Base-by-base conservation (phyloP, 2,113 vertebrate genomes). In the Paramisgurnus dabryanus region DNA sequence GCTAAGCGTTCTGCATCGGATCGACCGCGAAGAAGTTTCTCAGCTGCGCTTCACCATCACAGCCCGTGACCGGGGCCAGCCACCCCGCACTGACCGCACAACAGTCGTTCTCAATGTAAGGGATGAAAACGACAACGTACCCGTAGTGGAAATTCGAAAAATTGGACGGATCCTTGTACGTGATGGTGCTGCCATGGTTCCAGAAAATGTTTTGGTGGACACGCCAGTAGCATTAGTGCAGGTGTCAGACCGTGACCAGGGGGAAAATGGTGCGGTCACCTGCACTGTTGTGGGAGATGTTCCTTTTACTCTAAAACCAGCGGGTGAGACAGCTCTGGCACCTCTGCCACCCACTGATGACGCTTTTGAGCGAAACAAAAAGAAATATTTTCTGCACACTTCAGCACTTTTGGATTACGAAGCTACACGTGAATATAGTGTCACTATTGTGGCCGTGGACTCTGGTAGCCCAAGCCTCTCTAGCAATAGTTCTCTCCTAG, bases 381-480 rank as follows among this genome's bases (percentile, higher is more conserved):
- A 96, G 87, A 98, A 99, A 87, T 99, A 96, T 83, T 98, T 99
- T 83, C 90, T 99, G 15, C 97, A 99, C 86, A 99, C 97, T 0
- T 98, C 96, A 0, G 96, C 96, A 15, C 93, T 97, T 40, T 89
- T 99, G 85, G 97, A 99, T 94, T 99, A 97, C 0, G 97, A 99
- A 90, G 89, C 92, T 55, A 94, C 93, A 45, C 94, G 92, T 9
- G 96, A 98, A 80, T 98, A 98, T 89, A 95, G 94, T 0, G 96
- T 99, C 67, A 95, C 96, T 22, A 98, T 99, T 0, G 96, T 98
- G 82, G 97, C 97, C 0, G 96, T 97, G 81, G 97, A 98, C 88
- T 97, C 97, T 0, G 97, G 97, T 72, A 98, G 96, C 83, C 97
- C 97, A 49, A 98, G 96, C 81, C 89, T 99, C 63, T 97, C 97